phyloP scores from a whole-genome alignment of 2,113 vertebrate species.

The Carlito syrichta region DNA sequence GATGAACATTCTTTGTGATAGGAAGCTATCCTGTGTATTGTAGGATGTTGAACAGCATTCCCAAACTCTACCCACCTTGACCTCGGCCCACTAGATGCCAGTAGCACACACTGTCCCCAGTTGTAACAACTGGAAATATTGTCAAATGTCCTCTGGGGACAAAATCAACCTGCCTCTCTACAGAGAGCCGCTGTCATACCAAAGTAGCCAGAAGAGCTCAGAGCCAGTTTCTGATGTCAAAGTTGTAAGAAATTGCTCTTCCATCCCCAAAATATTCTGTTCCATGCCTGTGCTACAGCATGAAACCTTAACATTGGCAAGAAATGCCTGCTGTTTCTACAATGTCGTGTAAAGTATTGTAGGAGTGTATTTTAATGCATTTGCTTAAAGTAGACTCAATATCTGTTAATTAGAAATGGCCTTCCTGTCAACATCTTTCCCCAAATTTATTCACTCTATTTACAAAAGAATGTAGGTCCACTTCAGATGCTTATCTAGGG shows the following conservation, averaged over 20 bases:
- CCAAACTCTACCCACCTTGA: not conserved
- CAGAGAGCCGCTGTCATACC: not conserved
- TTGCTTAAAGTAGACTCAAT: not conserved
- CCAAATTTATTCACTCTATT: not conserved
- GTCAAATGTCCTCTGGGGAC: not conserved
- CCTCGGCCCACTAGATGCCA: no score
- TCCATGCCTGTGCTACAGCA: fast-evolving
- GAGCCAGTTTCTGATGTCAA: not conserved
- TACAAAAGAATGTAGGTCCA: not conserved
- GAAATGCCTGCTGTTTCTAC: not conserved
- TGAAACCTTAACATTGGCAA: no score
- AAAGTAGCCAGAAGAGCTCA: not conserved
- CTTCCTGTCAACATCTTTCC: not conserved
- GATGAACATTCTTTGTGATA: fast-evolving
- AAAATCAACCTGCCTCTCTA: not conserved
- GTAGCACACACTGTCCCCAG: fast-evolving
- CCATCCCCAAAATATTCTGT: no score
- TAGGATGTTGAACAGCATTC: not conserved
- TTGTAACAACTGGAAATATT: not conserved
- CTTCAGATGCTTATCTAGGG: not conserved
- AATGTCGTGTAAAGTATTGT: not conserved
- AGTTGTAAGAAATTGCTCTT: fast-evolving
- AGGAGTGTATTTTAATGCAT: not conserved
- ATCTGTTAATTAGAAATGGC: not conserved
- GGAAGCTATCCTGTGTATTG: not conserved